Evolutionary conservation across 2,888 invertebrate species (phyloP).

Genomic region (Syrphus vitripennis): DNA sequence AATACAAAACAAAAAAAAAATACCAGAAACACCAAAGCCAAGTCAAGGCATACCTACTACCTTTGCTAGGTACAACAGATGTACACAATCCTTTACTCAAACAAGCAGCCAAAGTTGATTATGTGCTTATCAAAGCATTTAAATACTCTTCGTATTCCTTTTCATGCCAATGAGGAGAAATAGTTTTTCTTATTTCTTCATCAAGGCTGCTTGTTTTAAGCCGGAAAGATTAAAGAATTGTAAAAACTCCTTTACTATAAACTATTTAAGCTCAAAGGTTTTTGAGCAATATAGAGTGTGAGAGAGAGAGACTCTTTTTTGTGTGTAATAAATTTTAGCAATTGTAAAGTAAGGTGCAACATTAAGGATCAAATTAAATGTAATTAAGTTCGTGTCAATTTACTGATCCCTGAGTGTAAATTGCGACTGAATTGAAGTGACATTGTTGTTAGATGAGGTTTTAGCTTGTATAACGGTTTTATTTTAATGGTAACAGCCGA

Average conservation of each 20-base stretch:
- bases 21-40: slow-evolving; percentile 2
- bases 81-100: not conserved
- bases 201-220: not conserved
- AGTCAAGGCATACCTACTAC: not conserved
- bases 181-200: slow-evolving; percentile 37
- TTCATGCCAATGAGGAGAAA: slow-evolving; percentile 63
- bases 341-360: slow-evolving; percentile 6
- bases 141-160: slow-evolving; percentile 57
- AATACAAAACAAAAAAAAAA: slow-evolving; percentile 20
- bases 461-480: slow-evolving; percentile 27
- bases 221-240: slow-evolving; percentile 22
- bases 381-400: slow-evolving; percentile 70
- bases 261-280: not conserved
- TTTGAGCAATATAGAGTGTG: not conserved
- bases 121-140: slow-evolving; percentile 71
- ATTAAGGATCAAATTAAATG: slow-evolving; percentile 66
- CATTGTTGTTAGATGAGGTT: slow-evolving; percentile 56
- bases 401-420: slow-evolving; percentile 65
- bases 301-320: not conserved
- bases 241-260: not conserved
- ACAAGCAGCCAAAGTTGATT: slow-evolving; percentile 57
- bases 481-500: not conserved
- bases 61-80: too few species aligned
- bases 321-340: not conserved
- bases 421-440: slow-evolving; percentile 41